A percentile compares a stretch with the other conserved stretches of the same genome.
Evolutionary conservation across 2,797 vertebrate species (phyloP).

Genomic region (Hippocampus kuda): DNA sequence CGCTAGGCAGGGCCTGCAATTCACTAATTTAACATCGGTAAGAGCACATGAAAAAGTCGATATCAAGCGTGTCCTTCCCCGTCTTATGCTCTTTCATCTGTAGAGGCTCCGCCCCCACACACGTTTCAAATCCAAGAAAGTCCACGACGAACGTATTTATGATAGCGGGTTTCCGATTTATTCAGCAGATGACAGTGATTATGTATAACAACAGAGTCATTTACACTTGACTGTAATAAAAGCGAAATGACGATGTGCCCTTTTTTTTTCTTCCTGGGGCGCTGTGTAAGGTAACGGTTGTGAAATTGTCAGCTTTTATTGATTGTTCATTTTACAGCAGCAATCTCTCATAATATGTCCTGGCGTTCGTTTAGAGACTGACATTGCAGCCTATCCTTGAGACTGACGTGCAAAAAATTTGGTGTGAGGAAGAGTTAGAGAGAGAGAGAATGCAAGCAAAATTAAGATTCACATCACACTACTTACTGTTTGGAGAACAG

Average conservation of each 20-base stretch:
- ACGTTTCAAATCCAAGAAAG: conserved; percentile 5
- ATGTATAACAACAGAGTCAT: conserved; percentile 39
- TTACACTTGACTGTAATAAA: conserved; percentile 39
- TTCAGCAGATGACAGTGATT: conserved; percentile 55
- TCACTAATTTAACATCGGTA: conserved; percentile 37
- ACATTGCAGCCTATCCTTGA: background rate
- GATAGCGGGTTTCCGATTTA: conserved; percentile 40
- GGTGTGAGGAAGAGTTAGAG: background rate
- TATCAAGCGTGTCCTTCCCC: no score
- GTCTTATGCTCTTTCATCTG: conserved; percentile 8
- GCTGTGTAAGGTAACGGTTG: conserved; percentile 14
- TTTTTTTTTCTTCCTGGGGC: background rate
- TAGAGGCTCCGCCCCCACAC: conserved; percentile 5
- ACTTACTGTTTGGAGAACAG: conserved; percentile 9
- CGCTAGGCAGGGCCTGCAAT: conserved; percentile 44
- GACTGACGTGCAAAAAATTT: conserved; percentile 4
- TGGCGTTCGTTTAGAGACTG: background rate
- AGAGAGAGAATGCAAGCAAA: conserved; percentile 31
- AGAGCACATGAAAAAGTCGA: conserved; percentile 5
- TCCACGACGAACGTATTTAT: conserved; percentile 39
- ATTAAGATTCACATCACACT: conserved; percentile 21
- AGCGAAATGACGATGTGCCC: conserved; percentile 7
- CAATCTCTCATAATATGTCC: background rate
- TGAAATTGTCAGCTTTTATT: conserved; percentile 13
- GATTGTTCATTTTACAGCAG: conserved; percentile 8